Percentiles rank a stretch among this genome's conserved stretches.
Evolutionary conservation across 2,797 vertebrate genomes (phyloP).

Genomic region (Microctenopoma steveboyesi): DNA sequence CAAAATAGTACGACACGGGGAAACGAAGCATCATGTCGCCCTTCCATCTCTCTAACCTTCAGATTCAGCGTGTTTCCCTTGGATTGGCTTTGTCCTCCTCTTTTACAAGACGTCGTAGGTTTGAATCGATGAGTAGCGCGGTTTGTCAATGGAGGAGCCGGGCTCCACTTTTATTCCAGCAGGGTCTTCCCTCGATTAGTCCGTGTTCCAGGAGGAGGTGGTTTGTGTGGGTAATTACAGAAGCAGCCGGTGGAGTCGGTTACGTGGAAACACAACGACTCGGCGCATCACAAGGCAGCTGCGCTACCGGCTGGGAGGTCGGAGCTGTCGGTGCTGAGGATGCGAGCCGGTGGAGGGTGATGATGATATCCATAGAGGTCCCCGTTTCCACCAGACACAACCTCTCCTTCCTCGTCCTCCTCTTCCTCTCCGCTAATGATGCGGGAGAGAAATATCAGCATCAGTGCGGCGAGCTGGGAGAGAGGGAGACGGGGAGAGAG

Average conservation of each 20-base stretch:
- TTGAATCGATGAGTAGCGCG: slow-evolving; percentile 62
- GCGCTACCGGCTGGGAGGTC: slow-evolving; percentile 51
- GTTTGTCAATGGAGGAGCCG: slow-evolving; percentile 68
- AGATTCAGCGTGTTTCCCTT: slow-evolving; percentile 53
- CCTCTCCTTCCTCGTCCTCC: slow-evolving; percentile 64
- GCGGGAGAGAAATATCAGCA: slow-evolving; percentile 78
- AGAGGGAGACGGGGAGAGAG: slow-evolving; percentile 6
- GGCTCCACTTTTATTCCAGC: slow-evolving; percentile 62
- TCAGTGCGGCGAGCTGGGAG: slow-evolving; percentile 67
- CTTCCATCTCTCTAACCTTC: slow-evolving; percentile 73
- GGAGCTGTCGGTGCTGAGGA: slow-evolving; percentile 57
- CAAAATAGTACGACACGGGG: slow-evolving; percentile 21
- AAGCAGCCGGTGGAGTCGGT: slow-evolving; percentile 15
- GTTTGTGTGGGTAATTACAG: slow-evolving; percentile 30
- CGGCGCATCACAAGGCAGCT: slow-evolving; percentile 41
- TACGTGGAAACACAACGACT: slow-evolving; percentile 27
- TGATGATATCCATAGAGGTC: slow-evolving; percentile 72
- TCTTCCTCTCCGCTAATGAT: slow-evolving; percentile 70
- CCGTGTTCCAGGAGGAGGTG: slow-evolving; percentile 33
- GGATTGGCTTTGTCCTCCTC: slow-evolving; percentile 53
- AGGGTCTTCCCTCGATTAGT: slow-evolving; percentile 48
- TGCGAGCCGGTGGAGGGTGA: slow-evolving; percentile 59
- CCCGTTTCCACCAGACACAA: slow-evolving; percentile 78
- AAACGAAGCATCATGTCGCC: slow-evolving; percentile 4
- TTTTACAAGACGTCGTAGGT: slow-evolving; percentile 54